Percentiles rank a stretch among this genome's conserved stretches.
phyloP scores from a whole-genome alignment of 2,113 vertebrate species.

The Chamaea fasciata region DNA sequence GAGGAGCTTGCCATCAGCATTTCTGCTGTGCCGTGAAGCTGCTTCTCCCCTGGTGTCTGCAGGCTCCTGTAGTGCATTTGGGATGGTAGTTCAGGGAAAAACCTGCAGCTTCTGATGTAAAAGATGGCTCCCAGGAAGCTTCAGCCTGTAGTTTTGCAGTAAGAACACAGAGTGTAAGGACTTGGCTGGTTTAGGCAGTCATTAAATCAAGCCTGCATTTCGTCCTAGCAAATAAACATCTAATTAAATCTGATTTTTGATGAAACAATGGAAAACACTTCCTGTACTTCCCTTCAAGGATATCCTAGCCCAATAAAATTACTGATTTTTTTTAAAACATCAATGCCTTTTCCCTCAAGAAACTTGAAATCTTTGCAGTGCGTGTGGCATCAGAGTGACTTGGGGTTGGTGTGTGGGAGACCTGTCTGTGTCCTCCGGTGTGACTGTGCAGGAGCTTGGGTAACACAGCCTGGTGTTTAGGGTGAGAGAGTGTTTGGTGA shows the following conservation, averaged over 20 bases:
- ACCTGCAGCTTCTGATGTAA: neutral
- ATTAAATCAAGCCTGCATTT: neutral
- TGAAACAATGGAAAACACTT: neutral
- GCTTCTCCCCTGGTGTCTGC: neutral
- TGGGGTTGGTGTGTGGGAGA: neutral
- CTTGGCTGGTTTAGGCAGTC: neutral
- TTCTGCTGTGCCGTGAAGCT: neutral
- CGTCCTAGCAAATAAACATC: neutral
- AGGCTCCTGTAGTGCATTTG: neutral
- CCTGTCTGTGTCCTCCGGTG: neutral
- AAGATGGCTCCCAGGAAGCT: neutral
- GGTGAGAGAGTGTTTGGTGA: neutral
- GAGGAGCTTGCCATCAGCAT: neutral
- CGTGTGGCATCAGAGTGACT: fast-evolving
- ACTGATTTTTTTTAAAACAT: neutral
- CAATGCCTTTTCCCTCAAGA: neutral
- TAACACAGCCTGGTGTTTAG: fast-evolving
- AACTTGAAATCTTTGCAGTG: neutral
- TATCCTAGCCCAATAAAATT: neutral
- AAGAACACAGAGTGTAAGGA: neutral
- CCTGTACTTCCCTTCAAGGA: neutral
- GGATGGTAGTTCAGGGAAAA: neutral
- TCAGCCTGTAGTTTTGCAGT: neutral
- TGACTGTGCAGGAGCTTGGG: fast-evolving
- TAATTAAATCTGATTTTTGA: neutral